Conservation (phyloP, 1,140 invertebrate species). For the Drosophila pectinifera region DNA sequence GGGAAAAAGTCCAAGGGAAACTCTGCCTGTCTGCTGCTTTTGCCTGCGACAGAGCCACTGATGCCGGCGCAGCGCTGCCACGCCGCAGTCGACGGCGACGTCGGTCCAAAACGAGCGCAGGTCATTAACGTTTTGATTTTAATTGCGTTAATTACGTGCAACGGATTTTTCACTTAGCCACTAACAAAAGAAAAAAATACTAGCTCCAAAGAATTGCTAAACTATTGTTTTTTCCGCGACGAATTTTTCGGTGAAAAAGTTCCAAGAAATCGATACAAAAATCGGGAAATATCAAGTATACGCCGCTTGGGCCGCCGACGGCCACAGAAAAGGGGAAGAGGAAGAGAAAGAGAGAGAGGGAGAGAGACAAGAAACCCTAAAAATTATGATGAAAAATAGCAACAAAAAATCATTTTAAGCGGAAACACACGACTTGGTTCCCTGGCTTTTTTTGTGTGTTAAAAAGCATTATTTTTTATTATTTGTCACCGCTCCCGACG, state of each 20-base stretch:
- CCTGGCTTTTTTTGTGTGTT: not conserved
- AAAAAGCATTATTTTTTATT: not conserved
- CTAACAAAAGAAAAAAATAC: not conserved
- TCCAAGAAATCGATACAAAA: constrained; percentile 2
- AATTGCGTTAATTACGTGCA: constrained; percentile 85
- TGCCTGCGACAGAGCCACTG: constrained; percentile 2
- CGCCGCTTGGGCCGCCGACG: constrained; percentile 12
- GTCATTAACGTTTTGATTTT: constrained; percentile 85
- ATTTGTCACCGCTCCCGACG: constrained; percentile 39
- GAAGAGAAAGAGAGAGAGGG: not conserved
- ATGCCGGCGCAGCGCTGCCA: constrained; percentile 14
- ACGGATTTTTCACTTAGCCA: constrained; percentile 79
- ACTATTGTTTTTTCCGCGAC: not conserved
- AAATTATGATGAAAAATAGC: constrained; percentile 31
- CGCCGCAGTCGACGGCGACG: constrained; percentile 39
- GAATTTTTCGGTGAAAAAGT: constrained; percentile 20
- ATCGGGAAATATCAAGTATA: constrained; percentile 12
- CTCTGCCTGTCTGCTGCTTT: constrained; percentile 22
- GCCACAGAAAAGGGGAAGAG: not conserved
- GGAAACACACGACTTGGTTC: constrained; percentile 8
- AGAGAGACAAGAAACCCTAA: constrained; percentile 1
- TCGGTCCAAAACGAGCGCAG: constrained; percentile 56
- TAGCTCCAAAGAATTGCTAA: not conserved
- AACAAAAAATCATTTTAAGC: constrained; percentile 2
- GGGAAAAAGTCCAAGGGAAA: not conserved